Evolutionary conservation across 1,140 invertebrate genomes (phyloP).

Genomic region (Papilio aristodemus): DNA sequence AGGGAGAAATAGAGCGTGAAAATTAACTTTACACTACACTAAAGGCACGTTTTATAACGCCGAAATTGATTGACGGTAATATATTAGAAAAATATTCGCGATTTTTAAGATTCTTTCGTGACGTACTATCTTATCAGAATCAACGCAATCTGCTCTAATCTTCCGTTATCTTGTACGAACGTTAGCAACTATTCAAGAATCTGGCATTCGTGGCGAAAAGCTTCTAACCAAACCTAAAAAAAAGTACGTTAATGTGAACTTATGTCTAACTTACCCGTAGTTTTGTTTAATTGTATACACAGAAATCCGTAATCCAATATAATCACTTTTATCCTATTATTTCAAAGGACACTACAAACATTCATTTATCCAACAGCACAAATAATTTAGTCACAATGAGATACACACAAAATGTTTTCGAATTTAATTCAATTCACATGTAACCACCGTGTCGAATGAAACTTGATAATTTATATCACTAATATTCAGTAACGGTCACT

Average conservation of each 20-base stretch:
- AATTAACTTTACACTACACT: constrained; percentile 32
- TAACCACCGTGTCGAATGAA: constrained; percentile 61
- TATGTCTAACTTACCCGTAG: constrained; percentile 59
- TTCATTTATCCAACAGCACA: constrained; percentile 61
- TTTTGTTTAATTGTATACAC: constrained; percentile 64
- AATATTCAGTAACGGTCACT: constrained; percentile 62
- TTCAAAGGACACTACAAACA: constrained; percentile 70
- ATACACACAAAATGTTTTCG: constrained; percentile 57
- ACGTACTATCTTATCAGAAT: constrained; percentile 70
- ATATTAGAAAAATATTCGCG: not conserved
- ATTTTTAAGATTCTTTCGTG: constrained; percentile 36
- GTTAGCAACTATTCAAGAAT: constrained; percentile 53
- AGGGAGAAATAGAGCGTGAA: constrained; percentile 58
- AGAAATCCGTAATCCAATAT: constrained; percentile 77
- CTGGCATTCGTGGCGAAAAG: constrained; percentile 64
- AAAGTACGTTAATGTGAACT: not conserved
- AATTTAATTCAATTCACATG: constrained; percentile 58
- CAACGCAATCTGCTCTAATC: constrained; percentile 68
- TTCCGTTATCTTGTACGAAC: constrained; percentile 71
- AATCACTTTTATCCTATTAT: constrained; percentile 75
- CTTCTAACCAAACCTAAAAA: not conserved
- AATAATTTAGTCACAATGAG: constrained; percentile 58
- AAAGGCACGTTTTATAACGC: not conserved
- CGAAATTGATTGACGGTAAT: not conserved
- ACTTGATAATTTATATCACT: constrained; percentile 64